Evolutionary conservation across 2,888 invertebrate species (phyloP), one percentile per base, ranked within the genome.

Genomic region (Melinopterus prodromus): DNA sequence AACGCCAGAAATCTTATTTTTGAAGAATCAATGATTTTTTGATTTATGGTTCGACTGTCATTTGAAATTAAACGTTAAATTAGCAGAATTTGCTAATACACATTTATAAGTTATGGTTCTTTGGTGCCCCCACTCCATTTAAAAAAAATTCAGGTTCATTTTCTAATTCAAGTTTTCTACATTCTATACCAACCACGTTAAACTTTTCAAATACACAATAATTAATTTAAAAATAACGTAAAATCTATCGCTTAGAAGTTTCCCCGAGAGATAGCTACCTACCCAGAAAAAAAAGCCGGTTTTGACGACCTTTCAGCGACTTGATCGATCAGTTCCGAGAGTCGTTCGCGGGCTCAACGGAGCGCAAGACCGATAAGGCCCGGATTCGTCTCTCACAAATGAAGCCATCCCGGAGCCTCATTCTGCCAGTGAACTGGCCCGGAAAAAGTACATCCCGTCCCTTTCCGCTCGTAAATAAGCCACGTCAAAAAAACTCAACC

Each of bases 381-480:
- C 9, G 53, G 53, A 53, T 53, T 53, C 53, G 53, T 53, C 53
- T 53, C 53, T 53, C 53, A 53, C 53, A 53, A 53, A 53, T 53
- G 53, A 53, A 53, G 53, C 53, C 53, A 53, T 53, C 53, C 53
- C 53, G 53, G 7, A 53, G 53, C 2, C 53, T 53, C 53, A 53
- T 53, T 53, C 53, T 53, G 53, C 7, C 53, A 7, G 53, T 53
- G 53, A 7, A 53, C 12, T 12, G 53, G 53, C 53, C 53, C 53
- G 53, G 53, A 53, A 53, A 53, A 53, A 4, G 53, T 53, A 53
- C 53, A 53, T 53, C 53, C 53, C 53, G 53, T 53, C 53, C 53
- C 53, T 53, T 53, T 53, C 53, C 53, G 53, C 53, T 53, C 53
- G 53, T 53, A 53, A 53, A 53, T 53, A 53, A 53, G 53, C 53